Evolutionary conservation across 2,888 invertebrate species (phyloP), one percentile per base, ranked within the genome.

Genomic region (Chironomus tentans): DNA sequence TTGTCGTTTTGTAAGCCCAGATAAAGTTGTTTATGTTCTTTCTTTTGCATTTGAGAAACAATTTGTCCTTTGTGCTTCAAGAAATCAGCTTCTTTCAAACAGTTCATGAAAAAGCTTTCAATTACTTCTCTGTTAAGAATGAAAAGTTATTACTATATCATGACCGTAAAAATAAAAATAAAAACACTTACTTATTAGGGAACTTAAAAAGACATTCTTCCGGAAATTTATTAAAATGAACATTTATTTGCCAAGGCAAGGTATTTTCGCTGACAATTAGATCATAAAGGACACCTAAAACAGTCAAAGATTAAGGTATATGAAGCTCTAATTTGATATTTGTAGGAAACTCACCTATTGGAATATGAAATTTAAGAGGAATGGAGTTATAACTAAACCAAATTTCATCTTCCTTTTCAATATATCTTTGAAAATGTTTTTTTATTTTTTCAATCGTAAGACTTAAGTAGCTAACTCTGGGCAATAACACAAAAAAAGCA

Each of bases 41-140:
- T 96, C 81, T 96, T 95, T 81, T 95, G 95, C 95, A 96, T 95
- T 78, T 89, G 90, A 38, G 93, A 92, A 80, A 95, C 92, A 18
- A 96, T 90, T 83, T 93, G 92, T 6, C 95, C 93, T 79, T 94
- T 88, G 82, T 98, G 98, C 83, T 99, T 99, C 65, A 99, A 85
- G n/a, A 94, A 93, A 86, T 98, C 98, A 1, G 99, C 98, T 86
- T 99, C 99, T 84, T 99, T 99, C 7, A 99, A 87, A 78, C 93
- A 93, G 21, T 97, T 92, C 90, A 99, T 92, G 83, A 95, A 99
- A 83, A 96, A 92, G 2, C 97, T 91, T 84, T 98, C 97, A 15
- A 98, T 91, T 13, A 91, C 88, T 82, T 98, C 97, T 83, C 94
- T 95, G 81, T 75, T 87, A 21, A 38, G 61, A 38, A 62, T 62